A percentile compares a stretch with the other conserved stretches of the same genome.
Conservation (phyloP, 2,888 invertebrate species). For the Tromatobia lineatoria region DNA sequence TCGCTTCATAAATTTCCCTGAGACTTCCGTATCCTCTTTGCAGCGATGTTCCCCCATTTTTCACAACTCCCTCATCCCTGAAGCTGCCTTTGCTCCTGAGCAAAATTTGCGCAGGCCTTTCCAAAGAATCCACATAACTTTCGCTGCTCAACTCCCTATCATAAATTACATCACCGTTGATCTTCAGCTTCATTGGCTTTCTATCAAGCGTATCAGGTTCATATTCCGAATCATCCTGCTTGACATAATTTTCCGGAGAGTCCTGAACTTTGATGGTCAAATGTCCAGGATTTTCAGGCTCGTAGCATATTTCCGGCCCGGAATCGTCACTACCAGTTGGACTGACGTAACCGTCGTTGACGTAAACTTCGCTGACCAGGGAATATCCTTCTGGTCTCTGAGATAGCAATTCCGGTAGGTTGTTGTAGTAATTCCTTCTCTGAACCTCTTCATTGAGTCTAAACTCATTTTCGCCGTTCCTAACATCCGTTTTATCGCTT, state of each 20-base stretch:
- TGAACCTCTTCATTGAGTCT: constrained; percentile 79
- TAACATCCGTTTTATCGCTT: constrained; percentile 1
- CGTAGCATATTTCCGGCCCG: constrained; percentile 87
- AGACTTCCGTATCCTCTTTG: constrained; percentile 89
- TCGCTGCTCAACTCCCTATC: constrained; percentile 84
- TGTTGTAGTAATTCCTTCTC: constrained; percentile 78
- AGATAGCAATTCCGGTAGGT: constrained; percentile 86
- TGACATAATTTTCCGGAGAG: constrained; percentile 91
- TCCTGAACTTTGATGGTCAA: constrained; percentile 94
- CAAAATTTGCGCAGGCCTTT: constrained; percentile 88
- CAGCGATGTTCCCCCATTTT: constrained; percentile 83
- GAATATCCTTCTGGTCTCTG: constrained; percentile 88
- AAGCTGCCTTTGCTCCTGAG: constrained; percentile 91
- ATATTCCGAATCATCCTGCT: constrained; percentile 92
- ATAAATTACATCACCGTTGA: constrained; percentile 81
- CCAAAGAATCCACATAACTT: constrained; percentile 87
- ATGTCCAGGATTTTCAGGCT: constrained; percentile 90
- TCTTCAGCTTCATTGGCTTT: constrained; percentile 89
- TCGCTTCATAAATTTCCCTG: constrained; percentile 91
- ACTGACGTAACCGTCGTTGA: constrained; percentile 90
- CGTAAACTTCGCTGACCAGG: constrained; percentile 92
- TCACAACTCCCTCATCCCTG: constrained; percentile 86
- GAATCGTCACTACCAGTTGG: constrained; percentile 86
- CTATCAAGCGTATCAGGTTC: constrained; percentile 95
- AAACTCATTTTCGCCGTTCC: constrained; percentile 71